Conservation (phyloP, 1,140 invertebrate species). For the Laodelphax striatellus region DNA sequence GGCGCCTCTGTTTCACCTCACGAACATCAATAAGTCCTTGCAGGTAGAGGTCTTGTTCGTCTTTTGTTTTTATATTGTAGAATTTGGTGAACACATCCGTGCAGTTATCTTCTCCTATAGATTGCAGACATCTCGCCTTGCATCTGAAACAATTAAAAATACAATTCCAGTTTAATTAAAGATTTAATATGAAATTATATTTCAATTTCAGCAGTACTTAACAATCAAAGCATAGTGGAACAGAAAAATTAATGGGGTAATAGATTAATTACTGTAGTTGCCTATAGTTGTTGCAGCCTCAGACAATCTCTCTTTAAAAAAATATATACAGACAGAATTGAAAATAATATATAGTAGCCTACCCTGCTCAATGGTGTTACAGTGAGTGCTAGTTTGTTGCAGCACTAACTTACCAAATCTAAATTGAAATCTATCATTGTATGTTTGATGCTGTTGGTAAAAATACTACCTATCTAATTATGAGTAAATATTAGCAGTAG, state of each 20-base stretch:
- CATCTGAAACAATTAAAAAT: neutral
- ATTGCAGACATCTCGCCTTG: neutral
- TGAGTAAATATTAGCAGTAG: too few relatives aligned
- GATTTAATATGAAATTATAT: slow-evolving; percentile 3
- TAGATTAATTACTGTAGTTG: neutral
- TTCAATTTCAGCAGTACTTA: neutral
- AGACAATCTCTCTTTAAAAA: too few relatives aligned
- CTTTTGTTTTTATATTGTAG: neutral
- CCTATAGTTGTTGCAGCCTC: too few relatives aligned
- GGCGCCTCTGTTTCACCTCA: neutral
- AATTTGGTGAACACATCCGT: neutral
- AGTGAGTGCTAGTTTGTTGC: too few relatives aligned
- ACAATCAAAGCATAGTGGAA: neutral
- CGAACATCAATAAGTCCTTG: neutral
- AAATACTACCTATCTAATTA: too few relatives aligned
- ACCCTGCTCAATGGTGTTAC: too few relatives aligned
- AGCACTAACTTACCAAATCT: too few relatives aligned
- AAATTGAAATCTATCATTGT: too few relatives aligned
- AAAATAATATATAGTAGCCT: too few relatives aligned
- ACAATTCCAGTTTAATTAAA: neutral
- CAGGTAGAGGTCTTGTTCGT: neutral
- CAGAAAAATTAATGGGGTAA: neutral
- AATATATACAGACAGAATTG: too few relatives aligned
- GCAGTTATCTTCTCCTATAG: neutral
- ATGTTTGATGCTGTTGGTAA: too few relatives aligned